Evolutionary conservation across 2,113 vertebrate genomes (phyloP).

Genomic region (Pleuronectes platessa): DNA sequence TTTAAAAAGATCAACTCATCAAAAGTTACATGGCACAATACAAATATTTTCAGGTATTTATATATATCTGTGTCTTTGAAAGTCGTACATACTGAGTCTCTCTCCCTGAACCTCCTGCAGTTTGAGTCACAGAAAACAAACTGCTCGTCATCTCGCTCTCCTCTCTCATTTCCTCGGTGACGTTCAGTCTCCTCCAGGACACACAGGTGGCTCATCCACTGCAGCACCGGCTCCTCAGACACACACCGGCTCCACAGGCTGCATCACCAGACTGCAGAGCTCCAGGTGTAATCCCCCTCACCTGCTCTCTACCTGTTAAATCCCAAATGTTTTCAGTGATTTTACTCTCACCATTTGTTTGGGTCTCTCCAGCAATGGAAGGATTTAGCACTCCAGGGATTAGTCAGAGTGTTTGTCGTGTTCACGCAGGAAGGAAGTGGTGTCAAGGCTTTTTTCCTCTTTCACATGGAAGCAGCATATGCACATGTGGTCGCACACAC

Average conservation of each 20-base stretch:
- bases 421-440: conserved; percentile 43
- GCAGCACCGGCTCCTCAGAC: too few relatives aligned
- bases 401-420: conserved; percentile 60
- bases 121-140: conserved; percentile 24
- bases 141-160: neutral
- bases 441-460: conserved; percentile 30
- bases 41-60: too few relatives aligned
- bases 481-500: neutral
- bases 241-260: neutral
- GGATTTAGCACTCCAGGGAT: conserved; percentile 59
- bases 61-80: neutral
- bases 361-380: conserved; percentile 47
- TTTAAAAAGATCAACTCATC: neutral
- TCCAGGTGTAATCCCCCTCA: conserved; percentile 70
- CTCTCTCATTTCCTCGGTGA: conserved; percentile 17
- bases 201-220: conserved; percentile 66
- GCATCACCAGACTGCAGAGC: conserved; percentile 45
- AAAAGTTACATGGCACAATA: neutral
- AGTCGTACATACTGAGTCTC: neutral
- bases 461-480: neutral
- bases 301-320: conserved; percentile 49
- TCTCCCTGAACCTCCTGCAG: neutral
- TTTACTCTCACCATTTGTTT: conserved; percentile 59
- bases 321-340: conserved; percentile 58
- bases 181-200: conserved; percentile 38